Percentiles rank a stretch among this genome's conserved stretches.
Conservation (phyloP, 2,797 vertebrate species). For the Margarornis squamiger region DNA sequence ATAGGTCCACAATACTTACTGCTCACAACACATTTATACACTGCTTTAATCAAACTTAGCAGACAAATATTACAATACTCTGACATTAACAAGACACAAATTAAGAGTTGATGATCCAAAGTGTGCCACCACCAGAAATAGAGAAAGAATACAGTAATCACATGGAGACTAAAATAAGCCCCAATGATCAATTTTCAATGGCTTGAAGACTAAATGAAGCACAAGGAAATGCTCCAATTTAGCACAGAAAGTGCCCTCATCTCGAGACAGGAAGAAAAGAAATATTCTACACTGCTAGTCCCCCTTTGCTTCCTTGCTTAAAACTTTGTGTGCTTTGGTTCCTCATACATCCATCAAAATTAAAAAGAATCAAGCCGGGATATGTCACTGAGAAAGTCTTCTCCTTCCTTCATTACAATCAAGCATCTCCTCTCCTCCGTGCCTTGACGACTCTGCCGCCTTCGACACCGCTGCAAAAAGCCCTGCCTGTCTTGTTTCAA, state of each 20-base stretch:
- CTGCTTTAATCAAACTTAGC: background rate
- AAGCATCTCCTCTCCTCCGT: background rate
- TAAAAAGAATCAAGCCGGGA: background rate
- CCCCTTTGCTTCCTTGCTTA: background rate
- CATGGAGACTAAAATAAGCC: background rate
- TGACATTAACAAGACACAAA: background rate
- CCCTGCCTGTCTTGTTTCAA: constrained; percentile 15
- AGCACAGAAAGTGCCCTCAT: background rate
- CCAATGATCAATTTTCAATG: background rate
- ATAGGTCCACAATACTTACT: background rate
- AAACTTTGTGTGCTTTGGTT: background rate
- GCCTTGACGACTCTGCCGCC: background rate
- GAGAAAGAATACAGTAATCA: background rate
- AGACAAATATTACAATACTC: background rate
- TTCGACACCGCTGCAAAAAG: background rate
- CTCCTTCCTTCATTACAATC: background rate
- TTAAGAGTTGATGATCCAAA: background rate
- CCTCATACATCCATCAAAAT: background rate
- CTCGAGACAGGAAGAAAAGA: background rate
- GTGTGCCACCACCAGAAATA: background rate
- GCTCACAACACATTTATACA: background rate
- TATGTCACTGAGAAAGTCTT: background rate
- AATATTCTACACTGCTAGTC: background rate
- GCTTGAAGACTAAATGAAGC: background rate
- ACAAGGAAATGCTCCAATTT: background rate